These are phyloP conservation scores for Heliconius himera DNA, from an alignment of 1,140 invertebrate species.

Conservation along the genomic window DNA sequence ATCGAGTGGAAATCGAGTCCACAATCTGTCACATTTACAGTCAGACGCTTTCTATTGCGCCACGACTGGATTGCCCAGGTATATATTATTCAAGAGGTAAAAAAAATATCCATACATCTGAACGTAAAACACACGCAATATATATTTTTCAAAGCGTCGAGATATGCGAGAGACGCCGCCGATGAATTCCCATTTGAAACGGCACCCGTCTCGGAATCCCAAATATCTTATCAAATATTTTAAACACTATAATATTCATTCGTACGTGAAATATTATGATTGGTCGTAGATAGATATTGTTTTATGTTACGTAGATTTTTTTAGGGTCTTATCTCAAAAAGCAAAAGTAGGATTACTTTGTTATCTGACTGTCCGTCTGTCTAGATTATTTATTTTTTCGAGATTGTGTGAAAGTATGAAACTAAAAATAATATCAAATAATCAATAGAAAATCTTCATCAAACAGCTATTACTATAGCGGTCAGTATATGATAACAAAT, in stretches of 20 bases:
- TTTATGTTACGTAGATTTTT: not conserved
- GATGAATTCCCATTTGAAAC: constrained; percentile 5
- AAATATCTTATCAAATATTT: constrained; percentile 16
- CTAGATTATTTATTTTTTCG: too few species aligned
- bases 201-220: constrained; percentile 7
- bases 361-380: too few species aligned
- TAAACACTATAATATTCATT: constrained; percentile 10
- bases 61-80: too few species aligned
- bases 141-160: constrained; percentile 35
- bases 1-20: too few species aligned
- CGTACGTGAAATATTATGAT: not conserved
- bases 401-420: too few species aligned
- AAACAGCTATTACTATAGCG: not conserved
- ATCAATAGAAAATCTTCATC: not conserved
- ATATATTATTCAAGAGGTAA: too few species aligned
- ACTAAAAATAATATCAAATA: too few species aligned
- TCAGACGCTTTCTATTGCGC: too few species aligned
- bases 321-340: too few species aligned
- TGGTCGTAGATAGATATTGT: not conserved
- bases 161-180: constrained; percentile 16
- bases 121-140: constrained; percentile 16
- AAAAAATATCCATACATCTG: too few species aligned
- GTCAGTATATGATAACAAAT: not conserved
- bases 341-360: too few species aligned
- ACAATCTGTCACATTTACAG: too few species aligned